Evolutionary conservation across 2,797 vertebrate species (phyloP).

Genomic region (Natrix natrix): DNA sequence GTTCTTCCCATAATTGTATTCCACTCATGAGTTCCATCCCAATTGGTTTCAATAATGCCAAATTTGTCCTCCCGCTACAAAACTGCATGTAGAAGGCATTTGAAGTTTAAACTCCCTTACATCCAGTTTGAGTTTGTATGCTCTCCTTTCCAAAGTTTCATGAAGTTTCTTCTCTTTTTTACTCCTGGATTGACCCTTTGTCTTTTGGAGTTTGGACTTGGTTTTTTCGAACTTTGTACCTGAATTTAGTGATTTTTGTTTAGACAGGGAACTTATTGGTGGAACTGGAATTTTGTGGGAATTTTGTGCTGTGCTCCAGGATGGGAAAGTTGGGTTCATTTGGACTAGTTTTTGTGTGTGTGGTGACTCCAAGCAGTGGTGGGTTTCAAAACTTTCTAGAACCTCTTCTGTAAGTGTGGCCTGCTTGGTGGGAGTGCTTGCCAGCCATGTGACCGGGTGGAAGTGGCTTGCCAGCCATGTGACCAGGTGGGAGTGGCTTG

Average conservation of each 20-base stretch:
- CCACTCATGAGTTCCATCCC: neutral
- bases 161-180: neutral
- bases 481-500: no score
- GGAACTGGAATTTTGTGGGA: neutral
- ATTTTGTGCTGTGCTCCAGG: neutral
- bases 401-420: no score
- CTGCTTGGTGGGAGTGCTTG: no score
- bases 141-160: neutral
- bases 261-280: neutral
- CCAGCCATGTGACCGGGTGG: no score
- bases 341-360: neutral
- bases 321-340: neutral
- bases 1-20: neutral
- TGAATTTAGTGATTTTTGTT: neutral
- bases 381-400: no score
- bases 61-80: neutral
- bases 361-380: neutral
- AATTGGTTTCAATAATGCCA: neutral
- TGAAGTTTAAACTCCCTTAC: neutral
- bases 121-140: neutral
- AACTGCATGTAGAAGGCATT: neutral
- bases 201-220: neutral
- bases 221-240: neutral
- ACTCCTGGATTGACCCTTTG: neutral
- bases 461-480: no score